phyloP scores from a whole-genome alignment of 2,113 vertebrate species.

The Colaptes auratus region DNA sequence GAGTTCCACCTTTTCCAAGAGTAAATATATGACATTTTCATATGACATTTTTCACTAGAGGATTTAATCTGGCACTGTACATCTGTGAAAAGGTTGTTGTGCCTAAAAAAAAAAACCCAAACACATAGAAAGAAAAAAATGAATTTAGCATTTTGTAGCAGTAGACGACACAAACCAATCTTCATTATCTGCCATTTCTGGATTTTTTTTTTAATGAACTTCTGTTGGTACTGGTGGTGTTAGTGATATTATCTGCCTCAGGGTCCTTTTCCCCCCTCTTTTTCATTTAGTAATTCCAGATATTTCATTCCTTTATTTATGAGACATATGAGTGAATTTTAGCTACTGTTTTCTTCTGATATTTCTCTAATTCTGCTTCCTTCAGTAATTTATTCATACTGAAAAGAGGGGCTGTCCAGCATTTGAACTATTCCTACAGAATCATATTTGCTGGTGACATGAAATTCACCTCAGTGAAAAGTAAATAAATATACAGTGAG shows the following conservation, averaged over 20 bases:
- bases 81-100: not conserved
- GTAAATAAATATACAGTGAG: not conserved
- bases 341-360: not conserved
- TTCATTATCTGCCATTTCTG: not conserved
- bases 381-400: not conserved
- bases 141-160: not conserved
- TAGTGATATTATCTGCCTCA: not conserved
- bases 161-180: not conserved
- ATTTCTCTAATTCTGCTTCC: not conserved
- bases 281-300: not conserved
- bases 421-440: not conserved
- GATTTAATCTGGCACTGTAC: not conserved
- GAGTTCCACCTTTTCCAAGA: not conserved
- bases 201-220: not conserved
- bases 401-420: accelerated
- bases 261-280: not conserved
- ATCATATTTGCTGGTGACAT: not conserved
- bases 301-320: not conserved
- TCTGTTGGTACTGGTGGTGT: accelerated
- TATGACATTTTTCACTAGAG: not conserved
- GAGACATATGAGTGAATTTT: not conserved
- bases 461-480: not conserved
- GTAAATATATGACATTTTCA: not conserved
- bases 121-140: not conserved
- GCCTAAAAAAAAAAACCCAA: too few species aligned